These are phyloP conservation scores for Corapipo altera DNA, from an alignment of 2,113 vertebrate species.

Conservation along the genomic window DNA sequence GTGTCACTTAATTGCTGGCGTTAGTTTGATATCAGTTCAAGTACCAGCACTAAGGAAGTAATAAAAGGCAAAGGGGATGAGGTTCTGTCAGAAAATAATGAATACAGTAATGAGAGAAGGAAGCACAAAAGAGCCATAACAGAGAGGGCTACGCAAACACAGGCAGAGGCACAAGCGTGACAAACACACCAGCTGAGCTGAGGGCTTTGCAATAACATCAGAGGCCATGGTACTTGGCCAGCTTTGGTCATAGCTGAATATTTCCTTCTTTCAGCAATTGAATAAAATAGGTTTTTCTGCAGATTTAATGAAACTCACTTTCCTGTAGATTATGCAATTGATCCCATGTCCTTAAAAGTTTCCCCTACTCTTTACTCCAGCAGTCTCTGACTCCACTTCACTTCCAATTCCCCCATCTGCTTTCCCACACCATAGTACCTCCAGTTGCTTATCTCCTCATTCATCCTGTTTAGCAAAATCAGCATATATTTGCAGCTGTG, in stretches of 20 bases:
- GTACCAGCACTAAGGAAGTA: neutral
- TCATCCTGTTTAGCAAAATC: neutral
- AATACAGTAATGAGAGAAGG: conserved; percentile 29
- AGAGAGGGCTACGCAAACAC: neutral
- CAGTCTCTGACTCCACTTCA: neutral
- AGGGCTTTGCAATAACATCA: neutral
- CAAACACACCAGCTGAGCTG: neutral
- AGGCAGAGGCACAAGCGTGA: neutral
- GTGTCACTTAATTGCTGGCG: conserved; percentile 32
- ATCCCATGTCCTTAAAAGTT: neutral
- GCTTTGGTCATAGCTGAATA: neutral
- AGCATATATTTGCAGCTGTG: neutral
- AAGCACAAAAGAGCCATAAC: conserved; percentile 8
- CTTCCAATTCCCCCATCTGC: neutral
- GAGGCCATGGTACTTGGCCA: neutral
- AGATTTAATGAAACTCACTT: neutral
- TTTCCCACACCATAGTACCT: neutral
- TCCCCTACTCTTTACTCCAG: neutral
- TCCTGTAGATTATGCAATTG: neutral
- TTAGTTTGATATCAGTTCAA: conserved; percentile 16
- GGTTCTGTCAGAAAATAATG: conserved; percentile 48
- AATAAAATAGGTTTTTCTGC: neutral
- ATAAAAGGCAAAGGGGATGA: conserved; percentile 22
- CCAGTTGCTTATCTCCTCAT: neutral
- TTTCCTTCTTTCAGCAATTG: neutral